Percentiles rank a stretch among this genome's conserved stretches.
Evolutionary conservation across 2,888 invertebrate genomes (phyloP).

Genomic region (Aphidius colemani): DNA sequence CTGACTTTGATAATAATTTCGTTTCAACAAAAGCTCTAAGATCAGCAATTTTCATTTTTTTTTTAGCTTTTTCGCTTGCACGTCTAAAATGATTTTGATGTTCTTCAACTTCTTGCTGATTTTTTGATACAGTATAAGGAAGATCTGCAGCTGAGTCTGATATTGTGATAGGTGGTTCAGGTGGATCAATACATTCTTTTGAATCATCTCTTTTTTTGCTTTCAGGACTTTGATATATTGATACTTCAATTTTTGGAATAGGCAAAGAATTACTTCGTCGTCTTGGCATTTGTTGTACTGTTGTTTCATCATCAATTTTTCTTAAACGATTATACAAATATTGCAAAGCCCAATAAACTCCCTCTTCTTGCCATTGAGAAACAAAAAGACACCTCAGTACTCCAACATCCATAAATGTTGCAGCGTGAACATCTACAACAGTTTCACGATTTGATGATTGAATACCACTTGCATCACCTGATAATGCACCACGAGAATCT

Average conservation of each 20-base stretch:
- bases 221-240: conserved; percentile 80
- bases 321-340: conserved; percentile 88
- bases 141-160: conserved; percentile 53
- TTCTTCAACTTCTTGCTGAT: conserved; percentile 52
- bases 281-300: conserved; percentile 77
- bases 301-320: conserved; percentile 84
- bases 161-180: conserved; percentile 68
- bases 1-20: conserved; percentile 87
- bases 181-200: conserved; percentile 80
- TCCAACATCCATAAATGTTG: conserved; percentile 95
- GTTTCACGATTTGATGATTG: conserved; percentile 37
- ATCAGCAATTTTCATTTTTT: conserved; percentile 90
- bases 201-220: conserved; percentile 68
- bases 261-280: conserved; percentile 92
- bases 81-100: conserved; percentile 65
- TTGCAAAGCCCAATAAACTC: conserved; percentile 95
- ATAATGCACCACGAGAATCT: conserved; percentile 23
- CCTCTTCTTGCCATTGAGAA: conserved; percentile 97
- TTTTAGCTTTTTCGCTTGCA: conserved; percentile 82
- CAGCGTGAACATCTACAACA: conserved; percentile 72
- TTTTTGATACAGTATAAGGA: conserved; percentile 53
- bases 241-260: conserved; percentile 90
- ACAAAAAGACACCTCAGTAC: conserved; percentile 94
- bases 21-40: conserved; percentile 90
- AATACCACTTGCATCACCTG: conserved; percentile 37